Conservation (phyloP, 2,888 invertebrate genomes). For the Athrips mouffetella region DNA sequence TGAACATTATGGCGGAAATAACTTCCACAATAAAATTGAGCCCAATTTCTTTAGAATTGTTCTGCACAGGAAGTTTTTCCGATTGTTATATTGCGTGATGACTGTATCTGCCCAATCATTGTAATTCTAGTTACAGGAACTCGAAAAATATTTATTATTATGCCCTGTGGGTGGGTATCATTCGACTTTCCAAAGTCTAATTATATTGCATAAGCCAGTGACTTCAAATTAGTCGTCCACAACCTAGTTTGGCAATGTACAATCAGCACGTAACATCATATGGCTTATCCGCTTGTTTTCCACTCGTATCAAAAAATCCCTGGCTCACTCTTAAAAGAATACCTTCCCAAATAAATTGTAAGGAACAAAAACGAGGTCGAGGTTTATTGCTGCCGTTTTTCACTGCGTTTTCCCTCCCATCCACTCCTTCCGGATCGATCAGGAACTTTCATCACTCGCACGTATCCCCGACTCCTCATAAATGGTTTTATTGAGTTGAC, state of each 20-base stretch:
- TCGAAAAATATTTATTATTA: no score
- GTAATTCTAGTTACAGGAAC: no score
- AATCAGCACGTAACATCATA: not conserved
- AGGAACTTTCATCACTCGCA: slow-evolving; percentile 10
- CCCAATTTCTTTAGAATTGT: no score
- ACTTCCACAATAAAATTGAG: no score
- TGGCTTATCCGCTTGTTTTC: not conserved
- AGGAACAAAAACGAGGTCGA: slow-evolving; percentile 13
- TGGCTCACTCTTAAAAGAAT: not conserved
- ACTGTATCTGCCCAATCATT: no score
- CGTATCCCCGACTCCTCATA: slow-evolving; percentile 8
- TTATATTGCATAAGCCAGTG: no score
- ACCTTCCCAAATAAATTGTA: slow-evolving; percentile 13
- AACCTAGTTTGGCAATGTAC: not conserved
- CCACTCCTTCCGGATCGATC: slow-evolving; percentile 9
- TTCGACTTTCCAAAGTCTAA: no score
- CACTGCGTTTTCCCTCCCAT: slow-evolving; percentile 11
- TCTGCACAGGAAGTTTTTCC: no score
- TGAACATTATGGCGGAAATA: no score
- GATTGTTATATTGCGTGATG: no score
- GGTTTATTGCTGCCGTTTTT: slow-evolving; percentile 17
- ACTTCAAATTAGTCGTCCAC: no score
- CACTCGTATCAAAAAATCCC: not conserved
- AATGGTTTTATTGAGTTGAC: slow-evolving; percentile 6
- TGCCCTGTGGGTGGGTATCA: no score